A percentile compares a stretch with the other conserved stretches of the same genome.
phyloP scores from a whole-genome alignment of 2,888 invertebrate species.

The Nephrotoma guestfalica region DNA sequence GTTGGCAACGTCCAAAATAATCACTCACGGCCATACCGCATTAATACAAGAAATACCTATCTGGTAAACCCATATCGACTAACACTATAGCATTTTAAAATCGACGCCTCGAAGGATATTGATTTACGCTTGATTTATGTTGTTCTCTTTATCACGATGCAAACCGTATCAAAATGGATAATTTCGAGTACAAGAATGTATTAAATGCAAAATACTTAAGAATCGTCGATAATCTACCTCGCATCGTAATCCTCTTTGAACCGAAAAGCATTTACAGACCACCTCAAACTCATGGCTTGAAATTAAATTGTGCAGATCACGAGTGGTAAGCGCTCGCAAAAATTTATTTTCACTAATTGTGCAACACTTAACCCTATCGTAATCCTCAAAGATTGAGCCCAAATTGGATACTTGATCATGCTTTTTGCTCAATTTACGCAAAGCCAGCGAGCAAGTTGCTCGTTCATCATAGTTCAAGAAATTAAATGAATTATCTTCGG shows the following conservation, averaged over 20 bases:
- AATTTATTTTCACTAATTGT: slow-evolving; percentile 47
- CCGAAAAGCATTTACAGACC: slow-evolving; percentile 60
- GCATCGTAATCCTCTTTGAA: slow-evolving; percentile 35
- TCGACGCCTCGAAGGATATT: too few species aligned
- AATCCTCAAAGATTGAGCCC: slow-evolving; percentile 53
- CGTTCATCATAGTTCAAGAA: slow-evolving; percentile 66
- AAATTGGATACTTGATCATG: slow-evolving; percentile 54
- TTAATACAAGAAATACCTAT: too few species aligned
- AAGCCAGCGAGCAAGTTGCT: slow-evolving; percentile 42
- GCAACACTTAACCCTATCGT: slow-evolving; percentile 51
- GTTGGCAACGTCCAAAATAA: too few species aligned
- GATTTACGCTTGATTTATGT: too few species aligned
- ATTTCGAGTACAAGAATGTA: slow-evolving; percentile 32
- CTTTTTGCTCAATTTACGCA: slow-evolving; percentile 50
- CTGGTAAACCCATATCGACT: too few species aligned
- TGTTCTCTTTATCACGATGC: too few species aligned
- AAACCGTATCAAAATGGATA: slow-evolving; percentile 8
- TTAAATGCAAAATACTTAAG: slow-evolving; percentile 47
- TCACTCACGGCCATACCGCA: too few species aligned
- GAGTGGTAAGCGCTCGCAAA: slow-evolving; percentile 46
- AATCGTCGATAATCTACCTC: slow-evolving; percentile 60
- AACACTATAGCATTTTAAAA: too few species aligned
- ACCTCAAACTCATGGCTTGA: slow-evolving; percentile 51
- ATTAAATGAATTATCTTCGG: slow-evolving; percentile 42
- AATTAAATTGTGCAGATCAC: slow-evolving; percentile 46